Percentiles rank a stretch among this genome's conserved stretches.
Conservation (phyloP, 2,797 vertebrate genomes). For the Champsocephalus gunnari region DNA sequence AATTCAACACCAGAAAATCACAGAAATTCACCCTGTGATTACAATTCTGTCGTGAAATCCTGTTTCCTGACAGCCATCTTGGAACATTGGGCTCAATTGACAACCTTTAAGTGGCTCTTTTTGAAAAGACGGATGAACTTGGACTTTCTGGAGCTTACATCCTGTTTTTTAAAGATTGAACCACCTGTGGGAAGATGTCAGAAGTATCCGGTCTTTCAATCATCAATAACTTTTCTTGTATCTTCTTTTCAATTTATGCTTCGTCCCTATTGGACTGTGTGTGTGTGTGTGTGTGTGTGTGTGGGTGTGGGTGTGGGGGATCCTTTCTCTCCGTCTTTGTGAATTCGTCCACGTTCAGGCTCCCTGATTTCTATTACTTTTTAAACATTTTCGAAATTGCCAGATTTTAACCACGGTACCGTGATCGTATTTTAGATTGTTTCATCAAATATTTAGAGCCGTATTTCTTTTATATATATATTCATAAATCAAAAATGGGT, state of each 20-base stretch:
- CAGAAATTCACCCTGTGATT: too few species aligned
- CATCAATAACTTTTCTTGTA: slow-evolving; percentile 5
- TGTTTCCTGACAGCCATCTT: too few species aligned
- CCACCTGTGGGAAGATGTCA: slow-evolving; percentile 6
- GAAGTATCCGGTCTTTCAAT: slow-evolving; percentile 30
- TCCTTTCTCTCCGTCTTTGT: slow-evolving; percentile 9
- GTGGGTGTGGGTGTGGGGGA: background rate
- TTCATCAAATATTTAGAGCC: slow-evolving; percentile 54
- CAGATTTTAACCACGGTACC: slow-evolving; percentile 25
- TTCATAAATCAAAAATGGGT: slow-evolving; percentile 27
- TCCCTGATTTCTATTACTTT: slow-evolving; percentile 22
- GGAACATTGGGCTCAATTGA: too few species aligned
- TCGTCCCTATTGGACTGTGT: background rate
- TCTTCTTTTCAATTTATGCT: background rate
- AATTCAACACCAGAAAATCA: too few species aligned
- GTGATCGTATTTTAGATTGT: slow-evolving; percentile 46
- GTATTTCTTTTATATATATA: slow-evolving; percentile 1
- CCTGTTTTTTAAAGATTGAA: background rate
- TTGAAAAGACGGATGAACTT: too few species aligned
- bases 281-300: too few species aligned
- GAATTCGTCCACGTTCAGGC: background rate
- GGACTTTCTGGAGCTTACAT: too few species aligned
- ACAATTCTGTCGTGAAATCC: too few species aligned
- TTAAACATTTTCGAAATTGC: slow-evolving; percentile 24
- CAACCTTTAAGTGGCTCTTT: too few species aligned